These are phyloP conservation scores for Thereuonema tuberculata DNA, from an alignment of 1,140 invertebrate species.

Conservation along the genomic window DNA sequence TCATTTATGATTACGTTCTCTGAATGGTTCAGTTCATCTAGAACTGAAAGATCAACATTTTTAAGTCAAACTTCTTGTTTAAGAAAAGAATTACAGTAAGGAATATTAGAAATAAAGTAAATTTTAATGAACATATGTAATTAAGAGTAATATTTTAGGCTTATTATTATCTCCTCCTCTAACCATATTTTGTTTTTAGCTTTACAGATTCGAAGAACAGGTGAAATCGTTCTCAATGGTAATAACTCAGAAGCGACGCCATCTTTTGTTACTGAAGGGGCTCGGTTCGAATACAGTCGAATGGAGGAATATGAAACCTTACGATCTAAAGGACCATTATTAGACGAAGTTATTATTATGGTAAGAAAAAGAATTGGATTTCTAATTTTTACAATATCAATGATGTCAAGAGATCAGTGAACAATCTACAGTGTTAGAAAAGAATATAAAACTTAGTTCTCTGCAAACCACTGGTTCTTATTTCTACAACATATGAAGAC, in stretches of 20 bases:
- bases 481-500: too few relatives aligned
- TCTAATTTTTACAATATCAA: too few relatives aligned
- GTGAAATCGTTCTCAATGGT: conserved; percentile 18
- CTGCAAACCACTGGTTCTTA: too few relatives aligned
- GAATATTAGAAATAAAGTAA: neutral
- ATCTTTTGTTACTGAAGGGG: conserved; percentile 36
- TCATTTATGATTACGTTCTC: too few relatives aligned
- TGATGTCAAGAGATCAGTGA: too few relatives aligned
- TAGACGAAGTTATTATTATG: conserved; percentile 41
- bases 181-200: too few relatives aligned
- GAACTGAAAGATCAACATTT: too few relatives aligned
- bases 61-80: neutral
- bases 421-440: too few relatives aligned
- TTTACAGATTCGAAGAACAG: conserved; percentile 16
- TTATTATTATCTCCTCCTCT: too few relatives aligned
- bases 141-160: too few relatives aligned
- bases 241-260: conserved; percentile 21
- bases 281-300: conserved; percentile 39
- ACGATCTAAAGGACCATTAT: conserved; percentile 40
- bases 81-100: neutral
- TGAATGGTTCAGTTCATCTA: too few relatives aligned
- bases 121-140: neutral
- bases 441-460: too few relatives aligned
- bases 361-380: conserved; percentile 32
- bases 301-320: conserved; percentile 35